Evolutionary conservation across 2,113 vertebrate species (phyloP).

Genomic region (Cromileptes altivelis): DNA sequence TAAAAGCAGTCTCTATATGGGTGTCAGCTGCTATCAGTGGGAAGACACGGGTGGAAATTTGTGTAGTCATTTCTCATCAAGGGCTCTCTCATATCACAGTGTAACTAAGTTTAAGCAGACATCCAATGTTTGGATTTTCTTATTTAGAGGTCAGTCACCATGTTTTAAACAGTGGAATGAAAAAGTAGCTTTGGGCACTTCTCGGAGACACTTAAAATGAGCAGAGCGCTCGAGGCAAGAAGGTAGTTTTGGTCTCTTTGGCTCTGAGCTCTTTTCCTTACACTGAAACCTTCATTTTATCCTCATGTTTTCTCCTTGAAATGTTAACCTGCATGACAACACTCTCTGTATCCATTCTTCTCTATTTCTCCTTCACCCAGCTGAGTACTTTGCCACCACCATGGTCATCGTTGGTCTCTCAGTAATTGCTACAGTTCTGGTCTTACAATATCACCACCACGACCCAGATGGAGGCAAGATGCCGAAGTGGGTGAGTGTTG

Average conservation of each 20-base stretch:
- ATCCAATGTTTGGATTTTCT: neutral
- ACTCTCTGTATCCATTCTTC: slow-evolving; percentile 1
- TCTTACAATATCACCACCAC: slow-evolving; percentile 95
- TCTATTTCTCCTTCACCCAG: slow-evolving; percentile 77
- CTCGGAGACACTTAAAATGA: neutral
- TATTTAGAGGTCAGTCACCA: slow-evolving; percentile 15
- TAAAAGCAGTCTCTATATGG: slow-evolving; percentile 18
- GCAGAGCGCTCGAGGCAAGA: neutral
- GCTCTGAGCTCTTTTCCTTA: neutral
- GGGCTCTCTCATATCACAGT: neutral
- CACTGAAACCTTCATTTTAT: neutral
- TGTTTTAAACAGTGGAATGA: slow-evolving; percentile 8
- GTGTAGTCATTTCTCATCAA: slow-evolving; percentile 25
- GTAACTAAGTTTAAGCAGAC: slow-evolving; percentile 17
- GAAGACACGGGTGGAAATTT: slow-evolving; percentile 6
- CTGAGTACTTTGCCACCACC: slow-evolving; percentile 96
- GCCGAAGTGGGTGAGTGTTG: slow-evolving; percentile 94
- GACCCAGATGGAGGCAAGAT: slow-evolving; percentile 95
- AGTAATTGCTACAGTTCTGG: slow-evolving; percentile 94
- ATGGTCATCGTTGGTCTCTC: slow-evolving; percentile 98
- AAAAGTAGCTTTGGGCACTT: slow-evolving; percentile 7
- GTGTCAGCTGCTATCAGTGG: slow-evolving; percentile 32
- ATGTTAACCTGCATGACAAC: neutral
- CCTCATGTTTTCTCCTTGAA: neutral
- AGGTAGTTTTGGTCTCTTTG: neutral